Evolutionary conservation across 2,888 invertebrate genomes (phyloP), one percentile per base, ranked within the genome.

Genomic region (Drosophila anomalata): DNA sequence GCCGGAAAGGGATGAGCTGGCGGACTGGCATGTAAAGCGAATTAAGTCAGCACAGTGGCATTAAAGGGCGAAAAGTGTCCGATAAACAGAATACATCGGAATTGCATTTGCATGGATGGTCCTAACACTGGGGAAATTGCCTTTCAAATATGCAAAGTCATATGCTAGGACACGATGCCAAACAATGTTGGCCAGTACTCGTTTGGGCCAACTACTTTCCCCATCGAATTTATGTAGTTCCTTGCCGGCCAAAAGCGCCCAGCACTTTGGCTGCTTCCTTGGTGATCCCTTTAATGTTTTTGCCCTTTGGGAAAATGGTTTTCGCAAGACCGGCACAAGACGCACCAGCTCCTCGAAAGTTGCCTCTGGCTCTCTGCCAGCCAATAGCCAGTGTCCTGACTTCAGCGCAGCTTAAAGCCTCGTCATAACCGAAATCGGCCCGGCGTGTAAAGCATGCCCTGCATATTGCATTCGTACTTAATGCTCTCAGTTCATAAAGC

Each of bases 71-170:
- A 63, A 59, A 66, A 86, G 66, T 79, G 75, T 54, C 59, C 60
- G 65, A 78, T 66, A 80, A 78, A 68, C 75, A 75, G 57, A 73
- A 70, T 83, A 22, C 41, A 8, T 41, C 17, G 65, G 79, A 87
- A 83, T 85, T 85, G 79, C 69, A 78, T 88, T 86, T 86, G 83
- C 83, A 82, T 83, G 69, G 82, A 73, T 77, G 70, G 60, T 57
- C 71, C 58, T 52, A 53, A 53, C 53, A 75, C 42, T 52, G n/a
- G 44, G 61, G 47, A 41, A 82, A 87, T 82, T 87, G 79, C 73
- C 86, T 68, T 70, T 79, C 83, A 77, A 79, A 85, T 87, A 87
- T 83, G 88, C 88, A 83, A 85, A 75, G 82, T 87, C 87, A 81
- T 82, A 70, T 81, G 87, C 79, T 70, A 29, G 47, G 80, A 69